Percentiles rank a stretch among this genome's conserved stretches.
These are phyloP conservation scores for Wiebesia pumilae DNA, from an alignment of 1,140 invertebrate species.

Conservation along the genomic window DNA sequence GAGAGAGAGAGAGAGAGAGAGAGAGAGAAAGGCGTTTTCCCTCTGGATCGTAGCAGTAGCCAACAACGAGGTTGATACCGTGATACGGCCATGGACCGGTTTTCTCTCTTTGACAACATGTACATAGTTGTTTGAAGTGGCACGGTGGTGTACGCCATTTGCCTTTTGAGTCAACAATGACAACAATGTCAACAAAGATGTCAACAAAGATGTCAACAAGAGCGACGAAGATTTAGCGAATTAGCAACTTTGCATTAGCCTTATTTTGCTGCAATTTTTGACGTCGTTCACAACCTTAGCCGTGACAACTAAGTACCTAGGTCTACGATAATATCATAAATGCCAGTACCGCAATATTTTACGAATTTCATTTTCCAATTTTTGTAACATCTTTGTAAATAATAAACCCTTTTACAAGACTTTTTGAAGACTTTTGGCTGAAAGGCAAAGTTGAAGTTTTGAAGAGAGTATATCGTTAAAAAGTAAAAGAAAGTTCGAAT, in stretches of 20 bases:
- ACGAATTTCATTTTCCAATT: too few species aligned
- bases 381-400: too few species aligned
- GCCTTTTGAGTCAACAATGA: too few species aligned
- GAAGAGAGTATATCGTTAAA: too few species aligned
- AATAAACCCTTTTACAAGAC: too few species aligned
- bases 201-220: not conserved
- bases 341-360: too few species aligned
- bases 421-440: too few species aligned
- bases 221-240: not conserved
- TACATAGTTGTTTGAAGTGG: not conserved
- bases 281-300: not conserved
- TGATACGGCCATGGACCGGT: slow-evolving; percentile 8
- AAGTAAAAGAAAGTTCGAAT: too few species aligned
- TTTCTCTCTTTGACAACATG: not conserved
- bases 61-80: not conserved
- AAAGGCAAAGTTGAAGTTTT: too few species aligned
- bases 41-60: not conserved
- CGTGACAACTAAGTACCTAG: too few species aligned
- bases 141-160: not conserved
- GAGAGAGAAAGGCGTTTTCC: slow-evolving; percentile 31
- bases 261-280: not conserved
- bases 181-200: too few species aligned
- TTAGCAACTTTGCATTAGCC: not conserved
- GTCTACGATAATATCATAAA: too few species aligned
- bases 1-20: not conserved